These are phyloP conservation scores for Rynchops niger DNA, from an alignment of 2,113 vertebrate species.

Conservation along the genomic window DNA sequence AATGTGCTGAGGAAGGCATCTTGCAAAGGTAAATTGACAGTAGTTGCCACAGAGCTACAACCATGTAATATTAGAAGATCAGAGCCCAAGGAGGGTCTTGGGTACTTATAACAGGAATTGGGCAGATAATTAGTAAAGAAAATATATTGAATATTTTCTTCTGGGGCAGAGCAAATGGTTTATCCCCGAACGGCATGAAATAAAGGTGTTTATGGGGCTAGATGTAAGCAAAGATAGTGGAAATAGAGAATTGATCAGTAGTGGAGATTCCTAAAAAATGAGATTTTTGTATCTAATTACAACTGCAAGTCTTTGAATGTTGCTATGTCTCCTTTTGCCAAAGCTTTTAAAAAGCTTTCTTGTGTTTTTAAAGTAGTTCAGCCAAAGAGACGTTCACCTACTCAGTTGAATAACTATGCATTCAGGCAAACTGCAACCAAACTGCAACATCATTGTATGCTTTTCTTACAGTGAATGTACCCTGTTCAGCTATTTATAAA, in stretches of 20 bases:
- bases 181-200: not conserved
- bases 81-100: not conserved
- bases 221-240: not conserved
- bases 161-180: not conserved
- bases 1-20: not conserved
- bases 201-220: not conserved
- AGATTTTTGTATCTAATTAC: not conserved
- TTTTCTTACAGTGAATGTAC: not conserved
- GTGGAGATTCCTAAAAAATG: not conserved
- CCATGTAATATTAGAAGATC: not conserved
- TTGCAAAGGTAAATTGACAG: not conserved
- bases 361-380: not conserved
- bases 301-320: not conserved
- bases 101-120: not conserved
- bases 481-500: not conserved
- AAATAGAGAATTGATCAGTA: not conserved
- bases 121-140: not conserved
- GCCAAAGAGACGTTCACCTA: not conserved
- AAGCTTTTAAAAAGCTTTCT: not conserved
- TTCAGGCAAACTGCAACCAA: not conserved
- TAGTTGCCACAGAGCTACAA: not conserved
- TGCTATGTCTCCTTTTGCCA: not conserved
- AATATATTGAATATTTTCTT: not conserved
- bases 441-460: not conserved
- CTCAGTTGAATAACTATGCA: not conserved